Conservation (phyloP, 1,140 invertebrate genomes). For the Drosophila murphyi region DNA sequence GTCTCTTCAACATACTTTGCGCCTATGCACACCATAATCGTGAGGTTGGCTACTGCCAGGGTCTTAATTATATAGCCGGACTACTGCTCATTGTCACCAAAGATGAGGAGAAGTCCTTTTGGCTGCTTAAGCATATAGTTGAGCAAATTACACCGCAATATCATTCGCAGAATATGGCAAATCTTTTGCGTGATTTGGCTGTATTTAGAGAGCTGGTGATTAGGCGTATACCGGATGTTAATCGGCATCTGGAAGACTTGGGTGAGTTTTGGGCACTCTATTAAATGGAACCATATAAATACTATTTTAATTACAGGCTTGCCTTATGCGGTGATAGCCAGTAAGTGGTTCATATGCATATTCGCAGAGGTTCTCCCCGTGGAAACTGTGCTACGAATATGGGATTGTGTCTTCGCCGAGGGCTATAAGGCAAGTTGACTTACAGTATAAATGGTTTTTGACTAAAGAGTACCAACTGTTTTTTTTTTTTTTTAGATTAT, state of each 20-base stretch:
- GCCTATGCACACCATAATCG: conserved; percentile 96
- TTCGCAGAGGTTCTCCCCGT: conserved; percentile 96
- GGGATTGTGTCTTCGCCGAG: conserved; percentile 98
- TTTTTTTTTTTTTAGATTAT: conserved; percentile 84
- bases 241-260: conserved; percentile 90
- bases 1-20: conserved; percentile 93
- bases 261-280: conserved; percentile 78
- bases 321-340: conserved; percentile 94
- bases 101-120: conserved; percentile 95
- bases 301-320: conserved; percentile 84
- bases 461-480: background rate
- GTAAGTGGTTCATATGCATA: conserved; percentile 97
- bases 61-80: conserved; percentile 95
- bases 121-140: conserved; percentile 94
- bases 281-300: background rate
- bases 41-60: conserved; percentile 96
- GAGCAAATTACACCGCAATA: conserved; percentile 94
- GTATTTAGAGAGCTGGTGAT: conserved; percentile 94
- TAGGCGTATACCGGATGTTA: conserved; percentile 91
- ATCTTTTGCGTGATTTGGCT: conserved; percentile 93
- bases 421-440: conserved; percentile 90
- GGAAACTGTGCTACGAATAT: conserved; percentile 95
- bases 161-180: conserved; percentile 94
- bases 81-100: conserved; percentile 93
- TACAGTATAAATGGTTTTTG: background rate